phyloP scores from a whole-genome alignment of 1,140 invertebrate genomes.

The Stegodyphus dumicola region DNA sequence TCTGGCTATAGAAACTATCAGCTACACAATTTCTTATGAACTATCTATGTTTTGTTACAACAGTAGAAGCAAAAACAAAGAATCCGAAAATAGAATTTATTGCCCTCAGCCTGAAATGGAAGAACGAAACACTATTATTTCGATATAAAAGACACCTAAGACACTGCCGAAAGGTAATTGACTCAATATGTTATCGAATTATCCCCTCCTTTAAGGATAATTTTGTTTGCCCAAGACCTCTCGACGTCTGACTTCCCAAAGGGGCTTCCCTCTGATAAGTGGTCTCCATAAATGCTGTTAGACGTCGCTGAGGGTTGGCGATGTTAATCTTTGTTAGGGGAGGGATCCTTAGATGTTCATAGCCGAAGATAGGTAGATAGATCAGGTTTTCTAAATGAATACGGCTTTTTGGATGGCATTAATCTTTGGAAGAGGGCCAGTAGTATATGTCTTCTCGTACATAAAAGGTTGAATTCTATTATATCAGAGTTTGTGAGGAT shows the following conservation, averaged over 20 bases:
- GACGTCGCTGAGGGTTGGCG: background rate
- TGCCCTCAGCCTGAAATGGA: no score
- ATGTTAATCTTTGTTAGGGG: background rate
- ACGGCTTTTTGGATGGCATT: no score
- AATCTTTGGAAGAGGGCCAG: no score
- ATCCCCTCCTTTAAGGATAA: background rate
- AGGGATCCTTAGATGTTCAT: background rate
- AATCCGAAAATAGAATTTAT: no score
- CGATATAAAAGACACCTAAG: background rate
- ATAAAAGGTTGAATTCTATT: no score
- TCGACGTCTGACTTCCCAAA: background rate
- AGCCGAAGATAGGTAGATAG: background rate
- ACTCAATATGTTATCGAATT: background rate
- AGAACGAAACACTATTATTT: background rate
- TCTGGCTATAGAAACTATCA: no score
- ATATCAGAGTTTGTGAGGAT: no score
- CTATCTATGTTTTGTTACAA: no score
- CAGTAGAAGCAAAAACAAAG: no score
- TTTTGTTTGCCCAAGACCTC: background rate
- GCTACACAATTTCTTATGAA: no score
- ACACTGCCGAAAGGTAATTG: background rate
- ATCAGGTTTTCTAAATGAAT: no score
- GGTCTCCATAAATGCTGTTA: background rate
- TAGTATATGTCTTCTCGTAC: no score
- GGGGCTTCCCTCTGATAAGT: background rate